Percentiles rank a stretch among this genome's conserved stretches.
phyloP scores from a whole-genome alignment of 2,113 vertebrate genomes.

The Cervus canadensis region DNA sequence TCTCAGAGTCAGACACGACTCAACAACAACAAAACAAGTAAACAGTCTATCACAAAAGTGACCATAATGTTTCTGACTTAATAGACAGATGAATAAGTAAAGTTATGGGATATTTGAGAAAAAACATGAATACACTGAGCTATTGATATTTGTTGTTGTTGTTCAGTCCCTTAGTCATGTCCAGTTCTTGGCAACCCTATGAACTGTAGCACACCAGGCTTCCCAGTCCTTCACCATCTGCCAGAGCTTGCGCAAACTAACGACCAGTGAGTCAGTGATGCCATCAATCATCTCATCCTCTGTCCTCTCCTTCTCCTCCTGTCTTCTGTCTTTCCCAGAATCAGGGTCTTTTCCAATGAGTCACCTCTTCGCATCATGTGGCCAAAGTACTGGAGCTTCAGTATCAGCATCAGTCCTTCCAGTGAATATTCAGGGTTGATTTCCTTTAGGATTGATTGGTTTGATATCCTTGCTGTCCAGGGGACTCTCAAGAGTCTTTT shows the following conservation, averaged over 20 bases:
- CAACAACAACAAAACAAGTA: neutral
- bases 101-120: neutral
- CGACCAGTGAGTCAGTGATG: neutral
- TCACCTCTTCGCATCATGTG: neutral
- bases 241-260: neutral
- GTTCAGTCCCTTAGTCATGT: neutral
- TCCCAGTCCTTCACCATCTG: too few relatives aligned
- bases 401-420: neutral
- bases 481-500: neutral
- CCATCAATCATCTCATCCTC: neutral
- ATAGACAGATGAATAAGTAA: neutral
- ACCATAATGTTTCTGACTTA: neutral
- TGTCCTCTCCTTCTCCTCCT: neutral
- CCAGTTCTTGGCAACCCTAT: too few relatives aligned
- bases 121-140: neutral
- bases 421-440: neutral
- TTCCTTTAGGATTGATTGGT: neutral
- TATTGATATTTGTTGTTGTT: neutral
- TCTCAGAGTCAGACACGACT: neutral
- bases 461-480: neutral
- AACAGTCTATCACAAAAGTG: neutral
- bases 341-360: neutral
- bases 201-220: too few relatives aligned
- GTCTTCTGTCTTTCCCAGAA: neutral
- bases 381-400: neutral